These are phyloP conservation scores for Lophius americanus DNA, from an alignment of 2,797 vertebrate genomes.

Conservation along the genomic window DNA sequence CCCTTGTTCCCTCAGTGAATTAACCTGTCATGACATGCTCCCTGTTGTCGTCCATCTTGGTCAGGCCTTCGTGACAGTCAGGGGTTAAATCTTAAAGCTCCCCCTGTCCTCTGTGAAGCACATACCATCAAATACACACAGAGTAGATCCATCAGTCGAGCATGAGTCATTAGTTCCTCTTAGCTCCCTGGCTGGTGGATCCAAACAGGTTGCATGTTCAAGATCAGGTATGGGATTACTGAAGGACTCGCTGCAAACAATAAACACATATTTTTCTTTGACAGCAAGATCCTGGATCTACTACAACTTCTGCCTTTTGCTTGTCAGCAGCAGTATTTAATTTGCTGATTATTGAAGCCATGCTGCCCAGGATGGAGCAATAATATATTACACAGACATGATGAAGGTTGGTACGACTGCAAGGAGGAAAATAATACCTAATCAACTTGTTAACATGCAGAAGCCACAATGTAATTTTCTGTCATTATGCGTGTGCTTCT, in stretches of 20 bases:
- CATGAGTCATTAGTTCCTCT: conserved; percentile 68
- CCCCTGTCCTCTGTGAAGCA: conserved; percentile 17
- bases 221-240: conserved; percentile 56
- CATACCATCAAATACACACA: conserved; percentile 23
- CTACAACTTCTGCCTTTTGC: conserved; percentile 65
- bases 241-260: conserved; percentile 75
- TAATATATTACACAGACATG: conserved; percentile 55
- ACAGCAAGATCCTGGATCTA: conserved; percentile 58
- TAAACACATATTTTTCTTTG: conserved; percentile 82
- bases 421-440: conserved; percentile 67
- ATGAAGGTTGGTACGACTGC: conserved; percentile 50
- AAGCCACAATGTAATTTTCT: conserved; percentile 56
- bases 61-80: conserved; percentile 33
- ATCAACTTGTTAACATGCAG: conserved; percentile 70
- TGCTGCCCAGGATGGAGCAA: conserved; percentile 63
- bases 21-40: conserved; percentile 55
- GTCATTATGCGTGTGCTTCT: conserved; percentile 19
- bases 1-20: conserved; percentile 44
- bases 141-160: conserved; percentile 53
- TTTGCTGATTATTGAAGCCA: conserved; percentile 75
- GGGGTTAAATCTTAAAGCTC: conserved; percentile 55
- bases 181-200: conserved; percentile 52
- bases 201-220: conserved; percentile 58
- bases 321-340: conserved; percentile 76
- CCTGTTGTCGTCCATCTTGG: conserved; percentile 53